Conservation (phyloP, 1,140 invertebrate genomes). For the Orius insidiosus region DNA sequence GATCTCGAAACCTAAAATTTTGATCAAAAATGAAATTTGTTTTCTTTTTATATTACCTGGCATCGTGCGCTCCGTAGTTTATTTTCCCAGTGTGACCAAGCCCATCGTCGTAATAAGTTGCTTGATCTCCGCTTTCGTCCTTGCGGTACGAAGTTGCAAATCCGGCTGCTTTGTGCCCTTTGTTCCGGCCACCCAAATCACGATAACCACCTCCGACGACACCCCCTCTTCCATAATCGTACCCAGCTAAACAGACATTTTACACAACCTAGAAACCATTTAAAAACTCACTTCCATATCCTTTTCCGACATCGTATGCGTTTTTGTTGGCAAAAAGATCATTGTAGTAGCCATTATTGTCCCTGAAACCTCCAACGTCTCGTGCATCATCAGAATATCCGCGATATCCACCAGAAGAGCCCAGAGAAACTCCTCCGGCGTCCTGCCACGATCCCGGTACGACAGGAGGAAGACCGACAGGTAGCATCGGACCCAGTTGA, state of each 20-base stretch:
- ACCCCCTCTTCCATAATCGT: slow-evolving; percentile 17
- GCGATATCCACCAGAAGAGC: neutral
- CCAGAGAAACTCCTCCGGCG: neutral
- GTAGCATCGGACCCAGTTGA: neutral
- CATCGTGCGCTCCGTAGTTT: slow-evolving; percentile 20
- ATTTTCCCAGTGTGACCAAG: slow-evolving; percentile 20
- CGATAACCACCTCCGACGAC: slow-evolving; percentile 19
- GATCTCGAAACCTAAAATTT: slow-evolving; percentile 17
- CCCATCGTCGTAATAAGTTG: slow-evolving; percentile 23
- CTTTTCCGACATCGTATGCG: slow-evolving; percentile 19
- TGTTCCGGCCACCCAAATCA: slow-evolving; percentile 20
- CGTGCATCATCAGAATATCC: slow-evolving; percentile 1
- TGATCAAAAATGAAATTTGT: slow-evolving; percentile 1
- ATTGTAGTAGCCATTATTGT: slow-evolving; percentile 18
- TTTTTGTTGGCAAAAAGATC: slow-evolving; percentile 17
- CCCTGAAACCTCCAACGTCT: slow-evolving; percentile 15
- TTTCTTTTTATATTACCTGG: slow-evolving; percentile 14
- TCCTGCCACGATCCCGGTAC: neutral
- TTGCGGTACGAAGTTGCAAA: slow-evolving; percentile 23
- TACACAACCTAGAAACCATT: neutral
- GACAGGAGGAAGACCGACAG: neutral
- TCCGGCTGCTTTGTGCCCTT: slow-evolving; percentile 22
- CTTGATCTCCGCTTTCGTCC: slow-evolving; percentile 22
- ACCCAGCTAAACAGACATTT: slow-evolving; percentile 13
- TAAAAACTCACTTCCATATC: slow-evolving; percentile 17